Evolutionary conservation across 2,113 vertebrate species (phyloP), one percentile per base, ranked within the genome.

Genomic region (Rallus limicola): DNA sequence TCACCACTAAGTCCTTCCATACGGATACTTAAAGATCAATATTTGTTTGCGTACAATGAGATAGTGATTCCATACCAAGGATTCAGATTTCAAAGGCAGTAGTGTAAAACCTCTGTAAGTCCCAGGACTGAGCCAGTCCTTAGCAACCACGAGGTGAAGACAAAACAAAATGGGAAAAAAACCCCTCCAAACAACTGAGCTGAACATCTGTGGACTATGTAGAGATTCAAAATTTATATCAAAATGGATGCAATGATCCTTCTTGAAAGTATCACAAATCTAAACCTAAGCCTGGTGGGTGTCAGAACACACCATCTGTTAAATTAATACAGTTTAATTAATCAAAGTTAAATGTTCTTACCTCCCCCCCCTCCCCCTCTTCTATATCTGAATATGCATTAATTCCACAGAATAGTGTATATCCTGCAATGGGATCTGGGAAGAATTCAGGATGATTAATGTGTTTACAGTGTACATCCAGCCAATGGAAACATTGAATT

Each of bases 281-380:
- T 92, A 88, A 91, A 85, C 88, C 69, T 85, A 94, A 92, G 92
- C 93, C 95, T 96, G 91, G 83, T 93, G 86, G 67, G 92, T 95
- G 93, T 95, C 96, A 93, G 89, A 92, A 88, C 65, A 34, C 82
- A 91, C 96, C 95, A 97, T 94, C 96, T 96, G 96, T 94, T 96
- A 93, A 95, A 95, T 86, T 95, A 96, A 95, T 96, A 93, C 77
- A 79, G 86, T 92, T 96, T 89, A 96, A 96, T 97, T 91, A 93
- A 97, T 97, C 96, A 96, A 95, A 91, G 77, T 91, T 96, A 95
- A 96, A 86, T 60, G 77, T 82, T 92, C 91, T 82, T 78, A 28
- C 58, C 13, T 68, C 74, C 91, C 48, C 92, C 90, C 23, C 5
- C 21, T 56, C 72, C 21, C 21, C 60, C 74, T 36, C 36, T 93